A percentile compares a stretch with the other conserved stretches of the same genome.
Conservation (phyloP, 2,888 invertebrate species). For the Camponotus fellah region DNA sequence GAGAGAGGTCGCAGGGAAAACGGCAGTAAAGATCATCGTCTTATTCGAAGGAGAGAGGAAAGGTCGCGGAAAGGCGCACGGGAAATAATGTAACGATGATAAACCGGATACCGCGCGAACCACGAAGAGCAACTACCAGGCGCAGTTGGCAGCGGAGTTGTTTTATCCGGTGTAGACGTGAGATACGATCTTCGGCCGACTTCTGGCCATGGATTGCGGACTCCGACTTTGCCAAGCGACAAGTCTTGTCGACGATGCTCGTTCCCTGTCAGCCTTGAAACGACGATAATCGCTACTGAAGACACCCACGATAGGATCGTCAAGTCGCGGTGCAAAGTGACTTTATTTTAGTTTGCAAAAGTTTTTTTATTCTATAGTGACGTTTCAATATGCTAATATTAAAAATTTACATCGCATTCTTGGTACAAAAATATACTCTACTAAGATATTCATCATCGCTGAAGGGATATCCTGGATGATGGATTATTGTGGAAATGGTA, state of each 20-base stretch:
- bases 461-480: slow-evolving; percentile 23
- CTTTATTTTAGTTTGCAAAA: slow-evolving; percentile 31
- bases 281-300: slow-evolving; percentile 68
- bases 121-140: slow-evolving; percentile 79
- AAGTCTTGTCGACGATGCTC: slow-evolving; percentile 71
- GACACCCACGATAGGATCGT: slow-evolving; percentile 69
- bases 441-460: not conserved
- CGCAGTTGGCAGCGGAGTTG: slow-evolving; percentile 72
- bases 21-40: slow-evolving; percentile 68
- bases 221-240: slow-evolving; percentile 67
- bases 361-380: slow-evolving; percentile 25
- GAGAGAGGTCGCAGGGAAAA: slow-evolving; percentile 60
- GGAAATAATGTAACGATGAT: slow-evolving; percentile 82
- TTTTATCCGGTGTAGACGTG: slow-evolving; percentile 75
- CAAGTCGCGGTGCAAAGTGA: slow-evolving; percentile 47
- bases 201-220: slow-evolving; percentile 70
- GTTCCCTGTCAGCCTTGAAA: slow-evolving; percentile 68
- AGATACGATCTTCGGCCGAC: slow-evolving; percentile 78
- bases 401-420: not conserved
- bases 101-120: slow-evolving; percentile 81
- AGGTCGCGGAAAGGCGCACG: slow-evolving; percentile 66
- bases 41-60: not conserved
- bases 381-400: slow-evolving; percentile 20
- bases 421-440: not conserved
- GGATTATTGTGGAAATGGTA: slow-evolving; percentile 26